A percentile compares a stretch with the other conserved stretches of the same genome.
phyloP scores from a whole-genome alignment of 2,113 vertebrate genomes.

The Cromileptes altivelis region DNA sequence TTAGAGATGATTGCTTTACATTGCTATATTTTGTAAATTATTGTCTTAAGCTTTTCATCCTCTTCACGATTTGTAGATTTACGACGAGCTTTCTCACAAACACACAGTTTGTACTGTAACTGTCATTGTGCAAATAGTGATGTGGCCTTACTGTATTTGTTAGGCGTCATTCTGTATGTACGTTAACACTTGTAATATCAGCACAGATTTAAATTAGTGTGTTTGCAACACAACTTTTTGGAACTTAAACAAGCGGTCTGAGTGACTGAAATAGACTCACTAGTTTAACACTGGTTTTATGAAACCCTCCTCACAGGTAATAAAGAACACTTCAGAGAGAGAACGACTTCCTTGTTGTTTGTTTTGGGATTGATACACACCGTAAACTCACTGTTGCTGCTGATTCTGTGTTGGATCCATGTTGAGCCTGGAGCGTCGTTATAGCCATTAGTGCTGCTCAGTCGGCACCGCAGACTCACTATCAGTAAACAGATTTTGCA shows the following conservation, averaged over 20 bases:
- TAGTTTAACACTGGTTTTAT: conserved; percentile 48
- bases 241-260: conserved; percentile 21
- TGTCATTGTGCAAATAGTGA: conserved; percentile 72
- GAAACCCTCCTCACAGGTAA: conserved; percentile 52
- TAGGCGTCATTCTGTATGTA: conserved; percentile 48
- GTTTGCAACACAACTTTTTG: conserved; percentile 44
- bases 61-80: conserved; percentile 65
- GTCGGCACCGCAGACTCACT: conserved; percentile 2
- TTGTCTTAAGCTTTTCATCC: conserved; percentile 60
- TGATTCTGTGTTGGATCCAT: conserved; percentile 3
- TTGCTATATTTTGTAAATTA: conserved; percentile 66
- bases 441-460: conserved; percentile 1
- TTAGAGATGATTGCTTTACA: conserved; percentile 44
- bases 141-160: conserved; percentile 75
- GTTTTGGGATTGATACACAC: conserved; percentile 1
- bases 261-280: conserved; percentile 31
- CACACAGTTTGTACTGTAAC: conserved; percentile 60
- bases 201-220: conserved; percentile 37
- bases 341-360: conserved; percentile 28
- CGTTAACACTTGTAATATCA: conserved; percentile 46
- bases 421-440: not conserved
- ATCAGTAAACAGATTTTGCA: conserved; percentile 6
- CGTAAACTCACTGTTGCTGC: conserved; percentile 1
- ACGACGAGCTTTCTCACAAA: conserved; percentile 50
- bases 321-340: conserved; percentile 70